Conservation (phyloP, 1,140 invertebrate species). For the Ceratina calcarata region DNA sequence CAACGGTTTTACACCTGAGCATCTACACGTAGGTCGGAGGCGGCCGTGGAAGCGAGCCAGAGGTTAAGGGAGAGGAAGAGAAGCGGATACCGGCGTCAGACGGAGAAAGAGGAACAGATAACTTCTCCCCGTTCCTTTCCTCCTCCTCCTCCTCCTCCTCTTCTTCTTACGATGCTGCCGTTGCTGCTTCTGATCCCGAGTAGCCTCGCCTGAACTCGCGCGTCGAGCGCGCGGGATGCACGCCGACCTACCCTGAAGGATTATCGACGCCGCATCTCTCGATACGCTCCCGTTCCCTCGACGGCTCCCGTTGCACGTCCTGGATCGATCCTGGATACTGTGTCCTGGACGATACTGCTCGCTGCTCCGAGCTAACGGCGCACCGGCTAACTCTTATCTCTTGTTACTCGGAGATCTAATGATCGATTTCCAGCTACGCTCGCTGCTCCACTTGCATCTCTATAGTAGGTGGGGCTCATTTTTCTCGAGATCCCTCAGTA, state of each 20-base stretch:
- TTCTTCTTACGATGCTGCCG: background rate
- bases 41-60: slow-evolving; percentile 46
- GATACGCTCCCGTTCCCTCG: slow-evolving; percentile 66
- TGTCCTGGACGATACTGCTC: slow-evolving; percentile 16
- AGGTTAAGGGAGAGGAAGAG: slow-evolving; percentile 47
- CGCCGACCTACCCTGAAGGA: slow-evolving; percentile 64
- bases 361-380: slow-evolving; percentile 15
- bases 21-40: slow-evolving; percentile 66
- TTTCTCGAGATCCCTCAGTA: background rate
- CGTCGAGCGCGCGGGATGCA: slow-evolving; percentile 49
- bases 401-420: slow-evolving; percentile 3
- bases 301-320: slow-evolving; percentile 64
- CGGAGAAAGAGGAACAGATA: slow-evolving; percentile 57
- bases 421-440: slow-evolving; percentile 12
- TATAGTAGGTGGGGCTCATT: background rate
- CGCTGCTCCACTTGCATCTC: background rate
- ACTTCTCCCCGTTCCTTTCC: slow-evolving; percentile 15
- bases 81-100: slow-evolving; percentile 1
- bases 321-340: slow-evolving; percentile 50
- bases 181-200: slow-evolving; percentile 26
- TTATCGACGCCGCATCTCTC: slow-evolving; percentile 66
- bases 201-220: slow-evolving; percentile 31
- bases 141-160: background rate
- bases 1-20: slow-evolving; percentile 77
- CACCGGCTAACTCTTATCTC: slow-evolving; percentile 5